Conservation (phyloP, 2,888 invertebrate genomes). For the Parnassius mnemosyne region DNA sequence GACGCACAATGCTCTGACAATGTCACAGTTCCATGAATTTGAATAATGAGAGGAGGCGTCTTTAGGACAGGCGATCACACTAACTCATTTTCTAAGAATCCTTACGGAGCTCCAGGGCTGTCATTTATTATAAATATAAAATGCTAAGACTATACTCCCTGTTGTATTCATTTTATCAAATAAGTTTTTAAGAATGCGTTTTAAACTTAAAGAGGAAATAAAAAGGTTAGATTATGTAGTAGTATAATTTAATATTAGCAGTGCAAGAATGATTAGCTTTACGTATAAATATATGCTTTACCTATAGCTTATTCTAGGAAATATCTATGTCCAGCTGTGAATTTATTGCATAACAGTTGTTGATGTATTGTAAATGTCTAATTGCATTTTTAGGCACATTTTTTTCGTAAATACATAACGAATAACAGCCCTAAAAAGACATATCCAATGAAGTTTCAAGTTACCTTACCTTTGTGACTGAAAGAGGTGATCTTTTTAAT, state of each 20-base stretch:
- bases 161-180: too few species aligned
- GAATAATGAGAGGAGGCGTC: conserved; percentile 41
- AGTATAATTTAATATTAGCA: too few species aligned
- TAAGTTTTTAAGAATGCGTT: too few species aligned
- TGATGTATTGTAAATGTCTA: too few species aligned
- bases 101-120: conserved; percentile 44
- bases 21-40: conserved; percentile 35
- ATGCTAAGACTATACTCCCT: not conserved
- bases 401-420: not conserved
- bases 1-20: conserved; percentile 12
- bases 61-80: conserved; percentile 47
- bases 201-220: too few species aligned
- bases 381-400: too few species aligned
- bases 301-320: too few species aligned
- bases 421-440: conserved; percentile 51
- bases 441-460: conserved; percentile 59
- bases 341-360: too few species aligned
- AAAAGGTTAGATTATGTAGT: too few species aligned
- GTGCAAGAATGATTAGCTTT: too few species aligned
- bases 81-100: conserved; percentile 59
- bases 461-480: conserved; percentile 53
- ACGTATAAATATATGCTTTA: too few species aligned
- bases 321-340: too few species aligned
- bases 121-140: conserved; percentile 1
- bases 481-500: conserved; percentile 38